Evolutionary conservation across 2,113 vertebrate genomes (phyloP).

Genomic region (Malurus cyaneus): DNA sequence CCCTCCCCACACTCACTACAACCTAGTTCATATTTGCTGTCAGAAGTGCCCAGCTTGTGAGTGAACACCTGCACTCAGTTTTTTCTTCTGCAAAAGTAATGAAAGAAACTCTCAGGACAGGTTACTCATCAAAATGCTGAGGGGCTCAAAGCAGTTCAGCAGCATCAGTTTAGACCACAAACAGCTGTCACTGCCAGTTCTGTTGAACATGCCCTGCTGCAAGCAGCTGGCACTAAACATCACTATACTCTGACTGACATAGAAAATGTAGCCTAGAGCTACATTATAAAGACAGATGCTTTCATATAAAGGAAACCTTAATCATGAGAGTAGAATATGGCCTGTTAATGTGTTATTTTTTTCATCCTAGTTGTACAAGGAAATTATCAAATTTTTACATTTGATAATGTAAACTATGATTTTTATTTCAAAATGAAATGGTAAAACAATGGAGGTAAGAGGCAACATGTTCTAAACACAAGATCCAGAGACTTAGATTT

Average conservation of each 20-base stretch:
- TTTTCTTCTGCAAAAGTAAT: background rate
- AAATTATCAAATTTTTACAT: slow-evolving; percentile 6
- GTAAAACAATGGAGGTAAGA: background rate
- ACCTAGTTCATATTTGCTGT: background rate
- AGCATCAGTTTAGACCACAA: background rate
- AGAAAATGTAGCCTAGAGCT: slow-evolving; percentile 16
- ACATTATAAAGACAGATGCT: background rate
- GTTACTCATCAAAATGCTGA: background rate
- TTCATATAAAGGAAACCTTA: background rate
- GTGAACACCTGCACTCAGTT: background rate
- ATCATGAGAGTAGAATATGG: background rate
- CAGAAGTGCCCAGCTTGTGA: background rate
- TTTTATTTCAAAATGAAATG: slow-evolving; percentile 30
- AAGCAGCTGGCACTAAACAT: slow-evolving; percentile 56
- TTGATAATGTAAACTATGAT: background rate
- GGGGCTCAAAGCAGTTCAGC: background rate
- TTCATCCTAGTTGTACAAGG: background rate
- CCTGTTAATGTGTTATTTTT: background rate
- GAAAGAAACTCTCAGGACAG: background rate
- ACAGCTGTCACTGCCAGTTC: background rate
- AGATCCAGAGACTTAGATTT: background rate
- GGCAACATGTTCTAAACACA: background rate
- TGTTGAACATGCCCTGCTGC: slow-evolving; percentile 28
- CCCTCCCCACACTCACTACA: too few species aligned
- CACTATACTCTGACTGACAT: background rate